Conservation (phyloP, 2,888 invertebrate species). For the Meteorus colon region DNA sequence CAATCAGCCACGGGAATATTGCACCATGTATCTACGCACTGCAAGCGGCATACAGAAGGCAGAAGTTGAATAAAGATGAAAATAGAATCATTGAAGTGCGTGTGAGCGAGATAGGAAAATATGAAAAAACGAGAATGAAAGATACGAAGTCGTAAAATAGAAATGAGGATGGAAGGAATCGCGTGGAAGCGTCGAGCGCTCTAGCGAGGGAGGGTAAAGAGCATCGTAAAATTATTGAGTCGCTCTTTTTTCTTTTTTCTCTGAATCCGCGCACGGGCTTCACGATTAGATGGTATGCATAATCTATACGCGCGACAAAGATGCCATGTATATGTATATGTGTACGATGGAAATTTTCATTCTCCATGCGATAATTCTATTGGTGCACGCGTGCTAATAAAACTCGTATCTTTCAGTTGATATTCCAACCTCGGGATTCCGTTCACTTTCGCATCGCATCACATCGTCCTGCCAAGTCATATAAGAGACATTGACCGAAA, state of each 20-base stretch:
- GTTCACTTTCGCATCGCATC: slow-evolving; percentile 33
- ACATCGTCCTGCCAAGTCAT: slow-evolving; percentile 37
- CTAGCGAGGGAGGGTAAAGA: slow-evolving; percentile 43
- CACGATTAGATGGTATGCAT: slow-evolving; percentile 65
- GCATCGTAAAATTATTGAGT: slow-evolving; percentile 68
- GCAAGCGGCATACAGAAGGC: background rate
- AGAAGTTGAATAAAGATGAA: slow-evolving; percentile 3
- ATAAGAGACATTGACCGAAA: slow-evolving; percentile 51
- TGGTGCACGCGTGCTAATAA: slow-evolving; percentile 49
- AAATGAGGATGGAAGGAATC: slow-evolving; percentile 48
- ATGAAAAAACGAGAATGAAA: slow-evolving; percentile 32
- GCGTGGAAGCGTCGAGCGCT: background rate
- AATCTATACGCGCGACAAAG: slow-evolving; percentile 52
- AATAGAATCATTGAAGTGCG: slow-evolving; percentile 28
- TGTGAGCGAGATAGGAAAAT: background rate
- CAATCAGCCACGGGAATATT: slow-evolving; percentile 60
- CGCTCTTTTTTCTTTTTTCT: slow-evolving; percentile 42
- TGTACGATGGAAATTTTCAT: slow-evolving; percentile 50
- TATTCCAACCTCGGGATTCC: slow-evolving; percentile 17
- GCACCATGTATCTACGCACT: slow-evolving; percentile 37
- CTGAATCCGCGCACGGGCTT: slow-evolving; percentile 49
- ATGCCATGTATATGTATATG: slow-evolving; percentile 18
- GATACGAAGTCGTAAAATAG: slow-evolving; percentile 59
- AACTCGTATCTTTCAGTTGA: slow-evolving; percentile 50
- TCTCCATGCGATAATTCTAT: slow-evolving; percentile 51